Percentiles rank a stretch among this genome's conserved stretches.
Conservation (phyloP, 2,888 invertebrate species). For the Trissoscelio sp. region DNA sequence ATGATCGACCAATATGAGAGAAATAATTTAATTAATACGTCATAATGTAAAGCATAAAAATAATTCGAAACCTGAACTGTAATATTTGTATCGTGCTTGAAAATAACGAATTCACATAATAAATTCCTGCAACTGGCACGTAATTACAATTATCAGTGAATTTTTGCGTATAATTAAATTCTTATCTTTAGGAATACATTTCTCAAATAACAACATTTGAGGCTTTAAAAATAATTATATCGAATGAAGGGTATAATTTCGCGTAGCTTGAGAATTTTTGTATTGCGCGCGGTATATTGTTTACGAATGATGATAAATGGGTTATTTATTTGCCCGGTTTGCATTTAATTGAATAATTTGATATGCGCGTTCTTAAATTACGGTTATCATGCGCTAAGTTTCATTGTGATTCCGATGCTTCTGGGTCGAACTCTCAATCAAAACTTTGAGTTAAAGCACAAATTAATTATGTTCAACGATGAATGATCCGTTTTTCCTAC, state of each 20-base stretch:
- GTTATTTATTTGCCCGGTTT: constrained; percentile 38
- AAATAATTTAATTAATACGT: not conserved
- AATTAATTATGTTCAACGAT: constrained; percentile 55
- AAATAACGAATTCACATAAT: not conserved
- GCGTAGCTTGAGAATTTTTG: not conserved
- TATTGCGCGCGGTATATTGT: constrained; percentile 1
- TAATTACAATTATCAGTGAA: not conserved
- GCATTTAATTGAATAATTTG: constrained; percentile 46
- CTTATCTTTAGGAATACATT: too few species aligned
- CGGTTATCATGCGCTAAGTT: constrained; percentile 32
- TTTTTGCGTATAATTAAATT: not conserved
- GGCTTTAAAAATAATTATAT: not conserved
- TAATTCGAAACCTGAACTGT: not conserved
- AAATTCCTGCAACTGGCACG: too few species aligned
- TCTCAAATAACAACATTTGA: not conserved
- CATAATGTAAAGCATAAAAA: not conserved
- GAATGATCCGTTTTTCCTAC: constrained; percentile 23
- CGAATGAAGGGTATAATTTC: constrained; percentile 8
- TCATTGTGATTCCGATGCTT: constrained; percentile 16
- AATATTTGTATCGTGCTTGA: not conserved
- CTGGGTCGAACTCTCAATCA: constrained; percentile 55
- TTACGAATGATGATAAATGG: constrained; percentile 15
- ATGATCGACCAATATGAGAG: too few species aligned
- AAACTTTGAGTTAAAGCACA: constrained; percentile 38
- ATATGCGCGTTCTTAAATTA: constrained; percentile 51